Base-by-base conservation (phyloP, 2,888 invertebrate genomes). In the Pyrocoelia pectoralis region DNA sequence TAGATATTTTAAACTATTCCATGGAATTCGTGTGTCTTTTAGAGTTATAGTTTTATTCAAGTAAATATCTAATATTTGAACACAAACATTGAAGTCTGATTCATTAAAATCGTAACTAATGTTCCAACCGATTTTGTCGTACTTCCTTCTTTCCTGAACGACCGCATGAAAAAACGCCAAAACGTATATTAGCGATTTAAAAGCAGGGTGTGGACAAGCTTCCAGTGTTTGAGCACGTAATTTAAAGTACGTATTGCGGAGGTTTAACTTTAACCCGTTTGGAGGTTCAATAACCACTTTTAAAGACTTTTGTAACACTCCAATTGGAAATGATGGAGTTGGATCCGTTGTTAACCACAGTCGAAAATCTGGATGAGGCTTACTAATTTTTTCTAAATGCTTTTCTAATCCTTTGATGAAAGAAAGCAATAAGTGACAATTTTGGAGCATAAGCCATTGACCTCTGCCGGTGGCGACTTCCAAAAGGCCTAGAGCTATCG, bases 61-160 rank as follows among this genome's bases (percentile, higher is more conserved):
- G 81, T 96, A 97, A 1, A 92, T 94, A 68, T 90, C 88, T 65
- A 97, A 83, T 66, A 97, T 95, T 78, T 90, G 89, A 74, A 92
- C 87, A 82, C 95, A 95, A 28, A 96, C 95, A 64, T 89, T 88
- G 80, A 96, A 96, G 81, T 97, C 97, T 0, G 94, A 92, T 80
- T 96, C 93, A 80, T 94, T 95, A 82, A 97, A 97, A 81, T 97
- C 96, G 80, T 97, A 97, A 55, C 88, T 86, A 68, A 96, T 93
- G 79, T 97, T 97, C 95, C 96, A 97, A 0, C 97, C 97, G 59
- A 96, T 91, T 83, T 96, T 96, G 75, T 93, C 95, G 79, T 96
- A 97, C 78, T 95, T 95, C 68, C 95, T 87, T 48, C 97, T 87
- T 80, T 97, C 97, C 84, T 93, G 93, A 0, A 96, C 91, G 0